Evolutionary conservation across 2,888 invertebrate genomes (phyloP).

Genomic region (Platycnemis pennipes): DNA sequence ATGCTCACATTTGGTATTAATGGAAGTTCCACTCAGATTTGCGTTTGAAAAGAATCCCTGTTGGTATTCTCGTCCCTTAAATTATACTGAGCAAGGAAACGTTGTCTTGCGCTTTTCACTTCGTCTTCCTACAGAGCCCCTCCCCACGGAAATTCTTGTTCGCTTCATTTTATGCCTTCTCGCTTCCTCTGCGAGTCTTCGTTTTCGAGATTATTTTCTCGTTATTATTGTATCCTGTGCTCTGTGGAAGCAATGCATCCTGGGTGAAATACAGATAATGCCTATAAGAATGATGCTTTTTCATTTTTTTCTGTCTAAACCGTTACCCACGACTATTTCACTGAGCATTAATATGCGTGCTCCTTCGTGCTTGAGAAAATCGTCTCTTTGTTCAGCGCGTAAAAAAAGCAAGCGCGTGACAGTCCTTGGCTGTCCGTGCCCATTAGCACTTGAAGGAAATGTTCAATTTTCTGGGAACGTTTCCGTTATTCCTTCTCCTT

Average conservation of each 20-base stretch:
- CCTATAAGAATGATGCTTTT: background rate
- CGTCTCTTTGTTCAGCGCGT: background rate
- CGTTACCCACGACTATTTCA: background rate
- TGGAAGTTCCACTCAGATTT: too few species aligned
- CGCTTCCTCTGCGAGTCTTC: background rate
- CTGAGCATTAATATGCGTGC: background rate
- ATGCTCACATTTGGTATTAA: too few species aligned
- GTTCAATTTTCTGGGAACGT: background rate
- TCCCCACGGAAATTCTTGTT: background rate
- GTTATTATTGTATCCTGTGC: background rate
- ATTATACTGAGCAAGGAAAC: background rate
- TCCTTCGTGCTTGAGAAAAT: background rate
- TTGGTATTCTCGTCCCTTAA: background rate
- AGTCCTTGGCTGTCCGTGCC: background rate
- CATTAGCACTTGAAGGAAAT: background rate
- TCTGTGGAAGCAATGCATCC: background rate
- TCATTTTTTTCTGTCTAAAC: background rate
- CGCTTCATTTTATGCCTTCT: background rate
- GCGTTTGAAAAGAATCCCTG: background rate
- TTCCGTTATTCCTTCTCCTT: conserved; percentile 3
- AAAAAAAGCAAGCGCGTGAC: background rate
- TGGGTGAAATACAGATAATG: background rate
- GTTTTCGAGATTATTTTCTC: background rate
- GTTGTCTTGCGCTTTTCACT: background rate
- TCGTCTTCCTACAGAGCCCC: background rate